Base-by-base conservation (phyloP, 2,113 vertebrate species). In the Synchiropus splendidus region DNA sequence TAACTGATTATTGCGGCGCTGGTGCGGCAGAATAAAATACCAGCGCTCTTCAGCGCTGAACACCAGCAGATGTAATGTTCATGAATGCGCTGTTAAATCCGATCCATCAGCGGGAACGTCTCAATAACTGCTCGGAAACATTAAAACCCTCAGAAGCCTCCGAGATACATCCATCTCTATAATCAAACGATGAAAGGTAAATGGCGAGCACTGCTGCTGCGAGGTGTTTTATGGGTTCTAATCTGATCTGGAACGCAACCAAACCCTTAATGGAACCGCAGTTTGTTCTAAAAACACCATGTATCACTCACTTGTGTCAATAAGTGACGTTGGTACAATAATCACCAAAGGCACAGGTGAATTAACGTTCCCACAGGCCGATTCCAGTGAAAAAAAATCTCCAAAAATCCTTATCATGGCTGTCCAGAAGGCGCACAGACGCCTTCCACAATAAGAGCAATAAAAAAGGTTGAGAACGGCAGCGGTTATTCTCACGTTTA, bases 281-380 rank as follows among this genome's bases (percentile, higher is more conserved):
- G 51, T 63, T 47, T 46, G 61, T 47, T 59, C 70, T 51, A 41
- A 40, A 53, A 52, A 62, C 48, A 67, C 40, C 18, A 42, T 46
- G 36, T 37, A 51, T 48, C 63, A 52, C 37, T 49, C 51, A 59
- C 58, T 44, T 41, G 49, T 51, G 54, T 70, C 57, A 51, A 39
- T 33, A 55, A 55, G 54, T 52, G 50, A 66, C 1, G 39, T 49
- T 34, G 17, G 60, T 63, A 67, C 50, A 36, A 54, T 51, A 58
- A 63, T 55, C 64, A 74, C 60, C 73, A 74, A 78, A 82, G 77
- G 77, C 77, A 78, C 72, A 42, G 63, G 48, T 59, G 61, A 77
- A 72, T 61, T 57, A 61, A 58, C 56, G 57, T 65, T 61, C 38
- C 35, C 32, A 53, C 54, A 54, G 27, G 36, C 54, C 55, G 45